Conservation (phyloP, 2,888 invertebrate species). For the Onchidella celtica region DNA sequence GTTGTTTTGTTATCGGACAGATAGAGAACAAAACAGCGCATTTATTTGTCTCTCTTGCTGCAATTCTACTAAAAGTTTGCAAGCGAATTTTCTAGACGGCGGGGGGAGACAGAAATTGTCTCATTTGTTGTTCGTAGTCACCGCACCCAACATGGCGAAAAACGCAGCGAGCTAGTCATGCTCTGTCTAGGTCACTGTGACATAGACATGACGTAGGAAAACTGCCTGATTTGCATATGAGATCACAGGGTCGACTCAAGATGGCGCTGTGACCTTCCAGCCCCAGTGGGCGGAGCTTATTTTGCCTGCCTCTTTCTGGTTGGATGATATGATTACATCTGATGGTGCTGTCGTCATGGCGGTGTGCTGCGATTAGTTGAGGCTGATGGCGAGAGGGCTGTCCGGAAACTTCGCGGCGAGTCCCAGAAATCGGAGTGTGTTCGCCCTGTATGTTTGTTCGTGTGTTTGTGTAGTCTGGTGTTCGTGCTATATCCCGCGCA, state of each 20-base stretch:
- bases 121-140: not conserved
- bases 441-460: not conserved
- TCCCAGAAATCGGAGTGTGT: not conserved
- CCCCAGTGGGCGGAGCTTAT: not conserved
- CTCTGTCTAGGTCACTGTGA: slow-evolving; percentile 28
- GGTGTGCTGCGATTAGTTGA: not conserved
- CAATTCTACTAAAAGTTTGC: too few relatives aligned
- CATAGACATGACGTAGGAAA: slow-evolving; percentile 38
- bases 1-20: too few relatives aligned
- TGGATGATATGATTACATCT: slow-evolving; percentile 31
- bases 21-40: too few relatives aligned
- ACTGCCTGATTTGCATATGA: slow-evolving; percentile 33
- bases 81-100: not conserved
- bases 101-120: not conserved
- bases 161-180: slow-evolving; percentile 2
- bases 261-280: slow-evolving; percentile 26
- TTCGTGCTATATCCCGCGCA: not conserved
- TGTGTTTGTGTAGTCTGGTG: not conserved
- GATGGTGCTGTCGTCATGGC: slow-evolving; percentile 26
- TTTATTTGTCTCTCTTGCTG: too few relatives aligned
- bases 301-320: not conserved
- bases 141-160: slow-evolving; percentile 34
- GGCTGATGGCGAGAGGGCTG: not conserved
- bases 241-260: slow-evolving; percentile 17
- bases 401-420: not conserved